These are phyloP conservation scores for Pitangus sulphuratus DNA, from an alignment of 2,797 vertebrate genomes.

Conservation along the genomic window DNA sequence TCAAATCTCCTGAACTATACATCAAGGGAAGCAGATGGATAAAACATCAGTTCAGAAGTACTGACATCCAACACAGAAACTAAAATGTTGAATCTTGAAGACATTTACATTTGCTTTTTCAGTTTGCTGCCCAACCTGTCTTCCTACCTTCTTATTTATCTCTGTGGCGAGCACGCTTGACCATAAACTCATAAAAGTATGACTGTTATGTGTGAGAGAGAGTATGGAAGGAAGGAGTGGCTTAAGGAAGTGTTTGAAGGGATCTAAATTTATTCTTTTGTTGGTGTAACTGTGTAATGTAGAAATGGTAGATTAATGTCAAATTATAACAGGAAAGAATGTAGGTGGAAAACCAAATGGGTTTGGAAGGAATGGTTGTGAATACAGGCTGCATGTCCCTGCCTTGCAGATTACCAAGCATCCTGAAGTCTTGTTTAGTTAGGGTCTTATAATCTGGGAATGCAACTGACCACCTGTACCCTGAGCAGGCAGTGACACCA, in stretches of 20 bases:
- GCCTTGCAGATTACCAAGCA: background rate
- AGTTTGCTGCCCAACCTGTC: background rate
- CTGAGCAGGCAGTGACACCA: background rate
- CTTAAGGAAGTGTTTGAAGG: background rate
- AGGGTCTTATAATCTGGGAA: background rate
- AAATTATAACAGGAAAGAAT: background rate
- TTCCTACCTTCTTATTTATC: background rate
- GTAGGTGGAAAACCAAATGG: background rate
- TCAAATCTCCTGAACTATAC: background rate
- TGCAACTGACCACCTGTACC: background rate
- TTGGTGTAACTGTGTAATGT: background rate
- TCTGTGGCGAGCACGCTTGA: background rate
- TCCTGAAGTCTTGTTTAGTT: background rate
- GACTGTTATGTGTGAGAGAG: background rate
- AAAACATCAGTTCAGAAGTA: background rate
- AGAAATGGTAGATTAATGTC: background rate
- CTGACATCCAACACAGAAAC: background rate
- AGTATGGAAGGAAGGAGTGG: background rate
- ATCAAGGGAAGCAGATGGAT: background rate
- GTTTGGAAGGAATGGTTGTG: background rate
- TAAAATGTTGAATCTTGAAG: background rate
- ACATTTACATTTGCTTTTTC: background rate
- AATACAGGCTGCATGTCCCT: background rate
- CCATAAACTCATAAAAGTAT: background rate
- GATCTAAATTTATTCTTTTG: background rate